Evolutionary conservation across 1,140 invertebrate species (phyloP), one percentile per base, ranked within the genome.

Genomic region (Nasonia longicornis): DNA sequence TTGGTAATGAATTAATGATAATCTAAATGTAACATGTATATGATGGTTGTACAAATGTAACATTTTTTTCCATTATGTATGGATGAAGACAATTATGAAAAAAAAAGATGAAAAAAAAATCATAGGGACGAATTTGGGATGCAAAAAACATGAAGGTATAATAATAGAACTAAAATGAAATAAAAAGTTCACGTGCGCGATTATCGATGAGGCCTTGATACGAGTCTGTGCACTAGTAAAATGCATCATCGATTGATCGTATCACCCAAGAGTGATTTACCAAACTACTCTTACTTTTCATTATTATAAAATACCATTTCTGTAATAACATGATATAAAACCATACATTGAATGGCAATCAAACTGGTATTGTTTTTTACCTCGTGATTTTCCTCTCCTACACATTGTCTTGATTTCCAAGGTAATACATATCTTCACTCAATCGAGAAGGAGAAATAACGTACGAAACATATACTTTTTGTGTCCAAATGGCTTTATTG

Each of bases 11-110:
- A 87, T 89, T 88, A 89, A 89, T 84, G 85, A 85, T 89, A 89
- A 89, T 90, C 88, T 89, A 89, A 89, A 89, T 90, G 88, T 90
- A 90, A 88, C 86, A 86, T 90, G 87, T 89, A 90, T 90, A 89
- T 90, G 88, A 90, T 90, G 88, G 88, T 87, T 90, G 89, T 90
- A 90, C 88, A 90, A 90, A 90, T 90, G 89, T 90, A 90, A 90
- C 88, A 90, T 90, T 90, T 89, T 89, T 90, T 90, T 90, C 88
- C 87, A 89, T 89, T 90, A 87, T 89, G 87, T 90, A 89, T 88
- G 88, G 75, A 89, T 87, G 87, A 73, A 11, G 67, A 72, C 22
- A 31, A 78, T 76, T 69, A 81, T n/a, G 58, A 75, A 74, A 75
- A 80, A 87, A 84, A 74, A 74, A 80, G 82, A 81, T n/a, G 58